Conservation (phyloP, 2,797 vertebrate genomes). For the Dermochelys coriacea region DNA sequence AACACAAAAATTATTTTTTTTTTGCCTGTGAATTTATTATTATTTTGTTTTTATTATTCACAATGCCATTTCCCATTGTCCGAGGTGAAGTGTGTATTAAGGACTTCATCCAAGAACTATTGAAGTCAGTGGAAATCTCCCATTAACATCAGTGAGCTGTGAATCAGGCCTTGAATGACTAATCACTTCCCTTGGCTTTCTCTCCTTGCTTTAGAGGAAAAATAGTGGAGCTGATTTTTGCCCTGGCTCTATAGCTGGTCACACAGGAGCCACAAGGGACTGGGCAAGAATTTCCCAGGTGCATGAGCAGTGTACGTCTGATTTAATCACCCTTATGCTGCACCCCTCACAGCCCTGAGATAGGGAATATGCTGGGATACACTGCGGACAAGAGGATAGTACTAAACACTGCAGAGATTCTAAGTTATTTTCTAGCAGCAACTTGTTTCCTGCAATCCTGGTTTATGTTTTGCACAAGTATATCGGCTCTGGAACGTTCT, state of each 20-base stretch:
- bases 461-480: background rate
- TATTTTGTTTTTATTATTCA: background rate
- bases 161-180: background rate
- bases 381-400: background rate
- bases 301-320: background rate
- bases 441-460: background rate
- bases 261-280: background rate
- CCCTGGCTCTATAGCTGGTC: background rate
- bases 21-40: background rate
- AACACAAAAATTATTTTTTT: background rate
- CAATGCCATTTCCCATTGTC: background rate
- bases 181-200: background rate
- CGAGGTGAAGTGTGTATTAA: background rate
- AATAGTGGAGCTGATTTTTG: background rate
- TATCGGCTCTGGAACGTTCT: background rate
- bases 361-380: background rate
- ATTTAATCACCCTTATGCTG: background rate
- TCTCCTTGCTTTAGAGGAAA: background rate
- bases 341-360: background rate
- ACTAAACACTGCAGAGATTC: background rate
- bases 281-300: background rate
- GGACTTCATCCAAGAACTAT: background rate
- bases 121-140: background rate
- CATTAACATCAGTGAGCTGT: background rate
- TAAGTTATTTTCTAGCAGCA: background rate